Percentiles rank a stretch among this genome's conserved stretches.
These are phyloP conservation scores for Pangasius larnaudii DNA, from an alignment of 2,797 vertebrate species.

Conservation along the genomic window DNA sequence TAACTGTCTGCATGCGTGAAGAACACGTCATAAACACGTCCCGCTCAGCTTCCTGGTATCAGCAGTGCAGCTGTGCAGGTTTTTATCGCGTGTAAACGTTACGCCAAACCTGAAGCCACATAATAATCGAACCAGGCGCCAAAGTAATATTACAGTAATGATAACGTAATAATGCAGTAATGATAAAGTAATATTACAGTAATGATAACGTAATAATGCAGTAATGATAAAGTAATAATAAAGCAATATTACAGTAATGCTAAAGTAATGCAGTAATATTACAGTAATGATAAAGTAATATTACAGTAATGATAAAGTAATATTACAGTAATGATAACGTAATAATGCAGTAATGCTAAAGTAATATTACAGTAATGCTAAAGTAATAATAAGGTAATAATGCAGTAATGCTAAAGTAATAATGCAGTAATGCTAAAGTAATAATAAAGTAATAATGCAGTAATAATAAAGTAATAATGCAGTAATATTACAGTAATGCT, in stretches of 20 bases:
- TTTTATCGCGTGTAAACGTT: neutral
- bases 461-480: neutral
- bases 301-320: no score
- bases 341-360: neutral
- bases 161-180: no score
- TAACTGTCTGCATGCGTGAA: neutral
- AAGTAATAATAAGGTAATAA: neutral
- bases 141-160: neutral
- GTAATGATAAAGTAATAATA: no score
- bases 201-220: no score
- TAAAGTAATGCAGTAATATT: neutral
- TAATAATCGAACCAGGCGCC: neutral
- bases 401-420: no score
- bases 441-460: neutral
- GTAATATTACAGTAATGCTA: no score
- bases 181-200: no score
- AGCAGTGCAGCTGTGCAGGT: neutral
- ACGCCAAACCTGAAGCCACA: neutral
- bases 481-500: neutral
- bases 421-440: no score
- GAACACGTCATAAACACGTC: neutral
- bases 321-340: no score
- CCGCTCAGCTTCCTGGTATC: neutral
- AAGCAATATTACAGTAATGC: no score
- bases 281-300: neutral